Evolutionary conservation across 92 coral and sea anemone genomes (phyloP).

Genomic region (Epizoanthus illoricatus): DNA sequence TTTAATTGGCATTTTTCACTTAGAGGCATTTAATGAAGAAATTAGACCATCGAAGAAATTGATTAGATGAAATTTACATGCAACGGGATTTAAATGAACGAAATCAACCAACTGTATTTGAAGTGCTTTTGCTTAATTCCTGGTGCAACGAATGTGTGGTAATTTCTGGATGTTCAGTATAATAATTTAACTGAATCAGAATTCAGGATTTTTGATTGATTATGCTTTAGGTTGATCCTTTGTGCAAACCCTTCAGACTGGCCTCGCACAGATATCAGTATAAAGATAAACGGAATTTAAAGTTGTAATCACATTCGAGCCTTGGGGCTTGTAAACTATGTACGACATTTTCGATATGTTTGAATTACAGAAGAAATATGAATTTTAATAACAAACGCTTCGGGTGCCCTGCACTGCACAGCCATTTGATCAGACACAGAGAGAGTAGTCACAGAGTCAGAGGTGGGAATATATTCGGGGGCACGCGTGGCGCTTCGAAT

Average conservation of each 20-base stretch:
- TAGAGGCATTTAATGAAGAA: conserved; percentile 5
- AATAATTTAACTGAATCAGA: background rate
- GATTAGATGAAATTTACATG: background rate
- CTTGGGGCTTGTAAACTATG: conserved; percentile 10
- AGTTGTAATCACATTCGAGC: background rate
- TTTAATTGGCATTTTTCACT: background rate
- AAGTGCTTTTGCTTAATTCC: background rate
- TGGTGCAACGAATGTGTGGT: background rate
- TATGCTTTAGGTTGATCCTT: conserved; percentile 4
- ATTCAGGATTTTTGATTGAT: background rate
- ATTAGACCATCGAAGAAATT: conserved; percentile 16
- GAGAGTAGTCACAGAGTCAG: background rate
- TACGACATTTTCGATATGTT: conserved; percentile 12
- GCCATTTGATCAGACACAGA: background rate
- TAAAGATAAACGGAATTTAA: background rate
- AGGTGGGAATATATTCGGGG: background rate
- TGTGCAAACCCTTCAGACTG: background rate
- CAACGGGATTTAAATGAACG: background rate
- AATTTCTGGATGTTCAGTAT: background rate
- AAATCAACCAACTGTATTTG: background rate
- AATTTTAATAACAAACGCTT: background rate
- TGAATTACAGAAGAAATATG: background rate
- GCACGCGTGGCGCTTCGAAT: conserved; percentile 9
- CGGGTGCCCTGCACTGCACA: conserved; percentile 8
- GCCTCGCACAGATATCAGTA: background rate